These are phyloP conservation scores for Chymomyza procnemis DNA, from an alignment of 2,888 invertebrate species.

Conservation along the genomic window DNA sequence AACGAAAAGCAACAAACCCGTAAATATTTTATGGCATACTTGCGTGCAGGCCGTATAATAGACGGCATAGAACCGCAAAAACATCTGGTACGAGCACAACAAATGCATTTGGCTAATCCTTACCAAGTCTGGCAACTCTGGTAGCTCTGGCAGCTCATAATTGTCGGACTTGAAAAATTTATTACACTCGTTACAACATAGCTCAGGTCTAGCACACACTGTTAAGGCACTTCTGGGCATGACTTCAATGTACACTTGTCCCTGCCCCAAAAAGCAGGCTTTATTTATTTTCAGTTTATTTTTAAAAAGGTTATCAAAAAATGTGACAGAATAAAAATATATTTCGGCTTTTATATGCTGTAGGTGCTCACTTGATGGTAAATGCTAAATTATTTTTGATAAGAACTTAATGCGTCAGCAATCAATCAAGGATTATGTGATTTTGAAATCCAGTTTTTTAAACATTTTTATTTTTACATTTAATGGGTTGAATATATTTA, in stretches of 20 bases:
- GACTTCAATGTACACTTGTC: neutral
- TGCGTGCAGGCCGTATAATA: constrained; percentile 8
- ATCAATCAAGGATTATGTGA: too few species aligned
- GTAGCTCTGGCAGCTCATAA: neutral
- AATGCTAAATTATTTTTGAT: too few species aligned
- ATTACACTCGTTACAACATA: neutral
- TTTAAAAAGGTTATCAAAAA: too few species aligned
- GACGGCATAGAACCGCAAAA: neutral
- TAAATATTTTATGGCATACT: constrained; percentile 60
- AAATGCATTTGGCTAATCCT: neutral
- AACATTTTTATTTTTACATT: too few species aligned
- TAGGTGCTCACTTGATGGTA: too few species aligned
- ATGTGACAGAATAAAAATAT: too few species aligned
- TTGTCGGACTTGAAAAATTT: neutral
- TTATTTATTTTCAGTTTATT: too few species aligned
- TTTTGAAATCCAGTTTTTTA: too few species aligned
- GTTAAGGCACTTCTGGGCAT: neutral
- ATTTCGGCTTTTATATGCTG: too few species aligned
- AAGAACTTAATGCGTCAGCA: too few species aligned
- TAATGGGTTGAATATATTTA: too few species aligned
- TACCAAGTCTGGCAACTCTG: neutral
- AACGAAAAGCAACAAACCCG: constrained; percentile 53
- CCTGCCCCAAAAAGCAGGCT: constrained; percentile 23
- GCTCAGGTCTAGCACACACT: neutral
- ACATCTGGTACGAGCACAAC: neutral